These are phyloP conservation scores for Argentina silus DNA, from an alignment of 2,797 vertebrate species.

Conservation along the genomic window DNA sequence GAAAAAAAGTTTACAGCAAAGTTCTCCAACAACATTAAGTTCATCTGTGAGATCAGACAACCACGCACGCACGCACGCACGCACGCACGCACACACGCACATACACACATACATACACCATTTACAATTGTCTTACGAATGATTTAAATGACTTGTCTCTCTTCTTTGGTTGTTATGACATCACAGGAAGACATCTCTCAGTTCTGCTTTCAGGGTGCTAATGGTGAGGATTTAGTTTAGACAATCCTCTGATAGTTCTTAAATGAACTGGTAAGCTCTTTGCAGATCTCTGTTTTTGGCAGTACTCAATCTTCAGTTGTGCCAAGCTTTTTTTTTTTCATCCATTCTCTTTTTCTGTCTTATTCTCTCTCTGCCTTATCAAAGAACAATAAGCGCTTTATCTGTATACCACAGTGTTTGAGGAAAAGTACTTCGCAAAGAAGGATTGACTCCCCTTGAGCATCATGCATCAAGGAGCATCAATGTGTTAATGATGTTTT, in stretches of 20 bases:
- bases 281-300: conserved; percentile 69
- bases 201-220: conserved; percentile 67
- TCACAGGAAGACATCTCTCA: conserved; percentile 58
- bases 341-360: conserved; percentile 35
- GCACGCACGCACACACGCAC: background rate
- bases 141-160: conserved; percentile 60
- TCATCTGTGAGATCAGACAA: too few species aligned
- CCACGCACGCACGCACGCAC: too few species aligned
- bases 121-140: conserved; percentile 45
- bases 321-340: conserved; percentile 51
- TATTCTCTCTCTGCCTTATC: conserved; percentile 51
- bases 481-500: conserved; percentile 68
- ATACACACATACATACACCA: background rate
- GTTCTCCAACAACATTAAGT: too few species aligned
- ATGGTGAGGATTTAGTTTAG: conserved; percentile 75
- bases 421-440: conserved; percentile 37
- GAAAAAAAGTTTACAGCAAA: background rate
- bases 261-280: conserved; percentile 69
- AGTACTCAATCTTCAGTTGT: conserved; percentile 61
- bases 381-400: conserved; percentile 66
- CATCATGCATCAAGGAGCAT: conserved; percentile 55
- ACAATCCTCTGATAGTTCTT: conserved; percentile 72
- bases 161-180: conserved; percentile 59
- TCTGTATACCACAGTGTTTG: conserved; percentile 48
- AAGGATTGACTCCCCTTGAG: conserved; percentile 54